phyloP scores from a whole-genome alignment of 2,888 invertebrate genomes.

The Drosophila infuscata region DNA sequence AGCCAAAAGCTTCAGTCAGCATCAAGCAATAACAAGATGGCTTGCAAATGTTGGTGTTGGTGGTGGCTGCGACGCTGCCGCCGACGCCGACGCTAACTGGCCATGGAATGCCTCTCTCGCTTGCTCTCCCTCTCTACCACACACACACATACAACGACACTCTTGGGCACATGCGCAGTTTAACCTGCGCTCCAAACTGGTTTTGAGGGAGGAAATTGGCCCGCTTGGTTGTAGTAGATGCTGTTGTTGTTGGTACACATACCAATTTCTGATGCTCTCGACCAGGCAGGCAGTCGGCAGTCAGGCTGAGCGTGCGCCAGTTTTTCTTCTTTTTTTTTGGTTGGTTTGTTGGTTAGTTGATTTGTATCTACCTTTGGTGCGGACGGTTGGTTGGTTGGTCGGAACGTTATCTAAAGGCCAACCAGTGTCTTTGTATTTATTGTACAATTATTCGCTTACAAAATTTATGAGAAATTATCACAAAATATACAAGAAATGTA shows the following conservation, averaged over 20 bases:
- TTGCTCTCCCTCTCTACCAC: constrained; percentile 20
- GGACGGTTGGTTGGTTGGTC: constrained; percentile 76
- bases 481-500: constrained; percentile 60
- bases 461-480: constrained; percentile 42
- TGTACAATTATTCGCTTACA: constrained; percentile 42
- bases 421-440: constrained; percentile 65
- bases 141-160: constrained; percentile 3
- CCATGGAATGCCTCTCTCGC: constrained; percentile 45
- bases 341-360: constrained; percentile 66
- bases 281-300: constrained; percentile 49
- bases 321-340: constrained; percentile 43
- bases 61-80: constrained; percentile 4
- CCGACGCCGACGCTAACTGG: constrained; percentile 32
- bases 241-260: constrained; percentile 54
- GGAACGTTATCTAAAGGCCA: constrained; percentile 68
- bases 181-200: constrained; percentile 79
- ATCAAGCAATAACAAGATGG: constrained; percentile 18
- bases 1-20: constrained; percentile 24
- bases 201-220: constrained; percentile 79
- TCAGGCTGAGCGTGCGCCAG: constrained; percentile 67
- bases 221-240: constrained; percentile 39
- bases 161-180: constrained; percentile 69
- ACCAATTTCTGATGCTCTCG: constrained; percentile 62
- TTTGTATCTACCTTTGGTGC: constrained; percentile 83
- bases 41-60: constrained; percentile 44